Conservation (phyloP, 1,140 invertebrate genomes). For the Papilio aristodemus region DNA sequence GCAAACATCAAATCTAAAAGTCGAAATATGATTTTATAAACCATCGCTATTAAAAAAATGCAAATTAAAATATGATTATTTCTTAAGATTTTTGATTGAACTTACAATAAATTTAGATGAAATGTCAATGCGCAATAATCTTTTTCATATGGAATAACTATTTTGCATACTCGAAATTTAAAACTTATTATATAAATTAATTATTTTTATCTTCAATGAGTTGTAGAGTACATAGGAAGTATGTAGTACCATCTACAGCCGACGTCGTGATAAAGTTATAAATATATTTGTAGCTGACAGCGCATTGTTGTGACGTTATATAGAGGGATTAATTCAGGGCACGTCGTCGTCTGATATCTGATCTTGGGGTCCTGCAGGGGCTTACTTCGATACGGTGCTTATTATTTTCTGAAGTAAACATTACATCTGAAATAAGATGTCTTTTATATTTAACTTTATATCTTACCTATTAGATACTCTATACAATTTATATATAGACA, state of each 20-base stretch:
- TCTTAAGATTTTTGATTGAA: no score
- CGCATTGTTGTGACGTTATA: constrained; percentile 64
- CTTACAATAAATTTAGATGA: no score
- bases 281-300: constrained; percentile 38
- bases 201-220: neutral
- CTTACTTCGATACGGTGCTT: constrained; percentile 49
- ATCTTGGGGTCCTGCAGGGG: constrained; percentile 60
- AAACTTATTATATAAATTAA: no score
- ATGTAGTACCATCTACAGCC: constrained; percentile 1
- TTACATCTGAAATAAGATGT: constrained; percentile 29
- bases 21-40: no score
- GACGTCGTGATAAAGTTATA: constrained; percentile 34
- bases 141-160: no score
- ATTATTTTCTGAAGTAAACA: constrained; percentile 45
- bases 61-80: no score
- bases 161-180: no score
- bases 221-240: neutral
- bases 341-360: constrained; percentile 69
- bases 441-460: constrained; percentile 8
- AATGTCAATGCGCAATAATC: no score
- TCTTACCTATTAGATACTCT: neutral
- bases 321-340: constrained; percentile 71
- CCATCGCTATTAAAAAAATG: no score
- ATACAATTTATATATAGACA: neutral
- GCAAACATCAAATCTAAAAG: no score